Conservation (phyloP, 2,797 vertebrate species). For the Aselliscus stoliczkanus region DNA sequence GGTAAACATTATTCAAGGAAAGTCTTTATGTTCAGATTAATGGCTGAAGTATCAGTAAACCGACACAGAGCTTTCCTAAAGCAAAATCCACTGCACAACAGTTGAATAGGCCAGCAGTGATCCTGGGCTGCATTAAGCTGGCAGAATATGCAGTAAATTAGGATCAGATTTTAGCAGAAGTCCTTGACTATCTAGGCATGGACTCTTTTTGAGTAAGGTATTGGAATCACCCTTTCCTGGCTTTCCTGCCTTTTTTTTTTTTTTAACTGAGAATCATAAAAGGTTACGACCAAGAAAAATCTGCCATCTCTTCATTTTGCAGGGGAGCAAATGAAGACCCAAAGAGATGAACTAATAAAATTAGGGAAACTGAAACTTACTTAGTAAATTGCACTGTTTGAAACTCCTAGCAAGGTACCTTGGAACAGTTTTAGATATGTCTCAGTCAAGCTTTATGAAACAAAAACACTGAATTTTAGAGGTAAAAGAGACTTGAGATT, state of each 20-base stretch:
- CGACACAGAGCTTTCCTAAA: background rate
- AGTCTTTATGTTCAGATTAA: background rate
- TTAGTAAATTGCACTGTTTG: background rate
- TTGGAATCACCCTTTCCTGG: background rate
- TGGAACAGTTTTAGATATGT: background rate
- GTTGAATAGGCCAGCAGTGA: background rate
- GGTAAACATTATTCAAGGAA: background rate
- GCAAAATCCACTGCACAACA: background rate
- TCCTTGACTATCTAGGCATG: background rate
- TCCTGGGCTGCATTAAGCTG: background rate
- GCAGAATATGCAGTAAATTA: background rate
- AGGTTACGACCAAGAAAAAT: background rate
- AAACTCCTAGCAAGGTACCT: background rate
- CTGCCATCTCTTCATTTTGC: background rate
- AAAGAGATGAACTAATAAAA: background rate
- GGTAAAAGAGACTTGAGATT: background rate
- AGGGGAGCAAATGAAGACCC: background rate
- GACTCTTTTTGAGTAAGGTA: background rate
- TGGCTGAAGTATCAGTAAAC: background rate
- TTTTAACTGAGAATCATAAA: background rate
- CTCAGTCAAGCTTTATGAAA: background rate
- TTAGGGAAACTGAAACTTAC: background rate
- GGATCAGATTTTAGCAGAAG: background rate
- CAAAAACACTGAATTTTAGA: background rate
- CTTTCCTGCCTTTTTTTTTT: constrained; percentile 15